Percentiles rank a stretch among this genome's conserved stretches.
Conservation (phyloP, 2,888 invertebrate species). For the Trileptium ribeirensis region DNA sequence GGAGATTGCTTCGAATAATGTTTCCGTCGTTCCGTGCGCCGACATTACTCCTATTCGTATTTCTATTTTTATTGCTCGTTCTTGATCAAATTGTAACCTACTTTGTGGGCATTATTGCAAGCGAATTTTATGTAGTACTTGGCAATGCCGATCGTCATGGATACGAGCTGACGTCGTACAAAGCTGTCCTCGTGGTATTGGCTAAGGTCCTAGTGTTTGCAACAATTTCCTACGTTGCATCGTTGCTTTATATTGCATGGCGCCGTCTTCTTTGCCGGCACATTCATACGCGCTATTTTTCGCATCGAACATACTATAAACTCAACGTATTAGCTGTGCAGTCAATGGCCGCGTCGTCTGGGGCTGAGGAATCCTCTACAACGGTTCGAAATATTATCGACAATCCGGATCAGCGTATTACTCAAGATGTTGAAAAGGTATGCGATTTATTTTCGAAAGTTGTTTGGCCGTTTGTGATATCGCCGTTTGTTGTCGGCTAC, state of each 20-base stretch:
- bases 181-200: slow-evolving; percentile 50
- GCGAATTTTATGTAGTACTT: slow-evolving; percentile 57
- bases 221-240: slow-evolving; percentile 43
- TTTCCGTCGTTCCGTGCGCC: not conserved
- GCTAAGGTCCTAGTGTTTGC: slow-evolving; percentile 43
- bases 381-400: not conserved
- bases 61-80: not conserved
- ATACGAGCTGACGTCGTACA: slow-evolving; percentile 52
- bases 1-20: not conserved
- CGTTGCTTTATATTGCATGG: slow-evolving; percentile 56
- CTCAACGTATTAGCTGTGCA: slow-evolving; percentile 48
- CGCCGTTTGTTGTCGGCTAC: slow-evolving; percentile 58
- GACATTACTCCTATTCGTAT: not conserved
- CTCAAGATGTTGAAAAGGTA: slow-evolving; percentile 58
- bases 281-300: slow-evolving; percentile 57
- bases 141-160: slow-evolving; percentile 53
- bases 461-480: slow-evolving; percentile 52
- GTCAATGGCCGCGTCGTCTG: too few relatives aligned
- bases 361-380: too few relatives aligned
- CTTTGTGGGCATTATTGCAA: slow-evolving; percentile 58
- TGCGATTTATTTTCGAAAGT: slow-evolving; percentile 55
- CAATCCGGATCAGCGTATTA: slow-evolving; percentile 56
- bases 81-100: slow-evolving; percentile 57
- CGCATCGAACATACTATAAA: slow-evolving; percentile 56
- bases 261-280: slow-evolving; percentile 54